These are phyloP conservation scores for Spisula subtruncata DNA, from an alignment of 2,888 invertebrate species.

Conservation along the genomic window DNA sequence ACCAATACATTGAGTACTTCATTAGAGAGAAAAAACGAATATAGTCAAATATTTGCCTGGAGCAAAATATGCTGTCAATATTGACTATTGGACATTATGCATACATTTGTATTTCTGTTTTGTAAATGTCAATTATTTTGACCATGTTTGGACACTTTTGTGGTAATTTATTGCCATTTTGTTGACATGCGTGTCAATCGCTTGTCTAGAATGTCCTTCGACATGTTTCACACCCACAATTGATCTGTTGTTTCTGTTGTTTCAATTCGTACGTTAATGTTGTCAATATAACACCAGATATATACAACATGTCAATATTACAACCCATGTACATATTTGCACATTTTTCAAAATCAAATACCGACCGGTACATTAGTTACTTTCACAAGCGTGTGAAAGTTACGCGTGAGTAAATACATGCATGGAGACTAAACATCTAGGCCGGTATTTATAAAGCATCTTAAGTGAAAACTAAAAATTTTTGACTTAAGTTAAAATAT, in stretches of 20 bases:
- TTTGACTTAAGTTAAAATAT: no score
- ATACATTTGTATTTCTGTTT: neutral
- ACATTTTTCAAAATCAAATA: no score
- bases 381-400: no score
- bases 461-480: no score
- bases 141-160: constrained; percentile 13
- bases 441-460: no score
- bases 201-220: constrained; percentile 8
- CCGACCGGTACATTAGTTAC: no score
- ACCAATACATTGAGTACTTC: neutral
- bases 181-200: constrained; percentile 16
- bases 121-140: constrained; percentile 26
- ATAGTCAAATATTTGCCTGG: neutral
- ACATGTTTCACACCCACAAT: neutral
- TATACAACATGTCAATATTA: neutral
- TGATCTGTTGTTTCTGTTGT: neutral
- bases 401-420: no score
- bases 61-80: neutral
- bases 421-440: no score
- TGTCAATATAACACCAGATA: neutral
- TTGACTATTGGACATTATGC: neutral
- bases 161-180: neutral
- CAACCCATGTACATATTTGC: neutral
- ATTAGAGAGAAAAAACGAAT: neutral
- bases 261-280: neutral